These are phyloP conservation scores for Acleris holmiana DNA, from an alignment of 2,888 invertebrate genomes.

Conservation along the genomic window DNA sequence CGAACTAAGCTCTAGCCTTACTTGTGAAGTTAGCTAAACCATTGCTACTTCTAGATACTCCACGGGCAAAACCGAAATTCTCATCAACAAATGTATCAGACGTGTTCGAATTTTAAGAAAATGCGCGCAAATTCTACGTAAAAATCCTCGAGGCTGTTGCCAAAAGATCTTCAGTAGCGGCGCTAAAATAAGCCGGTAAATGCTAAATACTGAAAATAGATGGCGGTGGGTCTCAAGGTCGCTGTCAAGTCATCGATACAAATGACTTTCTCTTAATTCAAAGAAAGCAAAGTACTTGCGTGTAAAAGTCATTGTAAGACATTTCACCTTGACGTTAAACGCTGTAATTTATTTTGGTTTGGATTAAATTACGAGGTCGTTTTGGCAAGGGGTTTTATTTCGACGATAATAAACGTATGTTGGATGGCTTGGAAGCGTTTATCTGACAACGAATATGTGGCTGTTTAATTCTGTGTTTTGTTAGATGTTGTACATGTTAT, in stretches of 20 bases:
- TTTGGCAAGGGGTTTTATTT: slow-evolving; percentile 25
- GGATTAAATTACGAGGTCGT: slow-evolving; percentile 31
- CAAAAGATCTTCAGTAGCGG: slow-evolving; percentile 33
- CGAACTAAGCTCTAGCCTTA: no score
- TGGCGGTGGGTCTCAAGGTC: slow-evolving; percentile 12
- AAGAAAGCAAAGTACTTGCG: slow-evolving; percentile 25
- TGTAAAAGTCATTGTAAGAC: slow-evolving; percentile 25
- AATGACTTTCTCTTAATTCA: slow-evolving; percentile 31
- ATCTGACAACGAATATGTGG: not conserved
- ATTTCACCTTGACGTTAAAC: slow-evolving; percentile 29
- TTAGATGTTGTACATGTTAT: no score
- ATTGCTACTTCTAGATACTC: not conserved
- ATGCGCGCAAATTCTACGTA: slow-evolving; percentile 25
- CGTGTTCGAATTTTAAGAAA: slow-evolving; percentile 33
- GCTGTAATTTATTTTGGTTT: slow-evolving; percentile 28
- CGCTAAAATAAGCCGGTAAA: slow-evolving; percentile 49
- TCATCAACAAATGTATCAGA: slow-evolving; percentile 18
- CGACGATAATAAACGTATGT: slow-evolving; percentile 3
- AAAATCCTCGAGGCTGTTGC: slow-evolving; percentile 27
- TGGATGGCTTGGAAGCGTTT: not conserved
- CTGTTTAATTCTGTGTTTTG: not conserved
- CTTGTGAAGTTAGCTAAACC: not conserved
- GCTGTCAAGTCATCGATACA: slow-evolving; percentile 28
- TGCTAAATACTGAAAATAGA: slow-evolving; percentile 38
- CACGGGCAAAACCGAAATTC: slow-evolving; percentile 4